Base-by-base conservation (phyloP, 2,113 vertebrate genomes). In the Seriola rivoliana region DNA sequence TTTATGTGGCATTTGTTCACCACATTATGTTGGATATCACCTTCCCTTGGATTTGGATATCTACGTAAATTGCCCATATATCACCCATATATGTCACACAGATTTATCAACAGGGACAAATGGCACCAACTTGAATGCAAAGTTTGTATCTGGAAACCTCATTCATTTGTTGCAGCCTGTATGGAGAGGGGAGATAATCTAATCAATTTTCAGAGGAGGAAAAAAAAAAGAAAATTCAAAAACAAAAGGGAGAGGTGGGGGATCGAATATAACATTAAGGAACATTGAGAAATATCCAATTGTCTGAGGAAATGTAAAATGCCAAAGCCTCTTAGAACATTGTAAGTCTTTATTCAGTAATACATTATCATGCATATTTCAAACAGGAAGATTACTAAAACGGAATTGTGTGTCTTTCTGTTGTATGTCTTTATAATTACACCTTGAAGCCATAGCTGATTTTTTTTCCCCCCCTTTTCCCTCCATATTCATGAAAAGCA, bases 351-450 rank as follows among this genome's bases (percentile, higher is more conserved):
- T 97, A 97, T 98, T 97, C 97, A 96, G 95, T 94, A 95, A 96
- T 96, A 97, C 95, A 98, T 97, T 98, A 97, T 97, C 97, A 97
- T 97, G 97, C 97, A 97, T 96, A 97, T 97, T 98, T 98, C 96
- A 97, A 97, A 96, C 95, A 93, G 91, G 92, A 93, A 97, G 97
- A 99, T 98, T 97, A 99, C 96, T 93, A 96, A 97, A 92, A 95
- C 95, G 94, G 95, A 97, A 97, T 96, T 97, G 95, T 96, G 96
- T 97, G 96, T 98, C 95, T 96, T 97, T 97, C 96, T 97, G 96
- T 97, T 98, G 96, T 98, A 97, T 96, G 97, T 97, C 97, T 99
- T 99, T 97, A 99, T 99, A 99, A 99, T 99, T 99, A 99, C 97
- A 99, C 98, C 98, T 99, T 98, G 97, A 98, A 99, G 98, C 97